Conservation (phyloP, 2,797 vertebrate species). For the Danio choprae region DNA sequence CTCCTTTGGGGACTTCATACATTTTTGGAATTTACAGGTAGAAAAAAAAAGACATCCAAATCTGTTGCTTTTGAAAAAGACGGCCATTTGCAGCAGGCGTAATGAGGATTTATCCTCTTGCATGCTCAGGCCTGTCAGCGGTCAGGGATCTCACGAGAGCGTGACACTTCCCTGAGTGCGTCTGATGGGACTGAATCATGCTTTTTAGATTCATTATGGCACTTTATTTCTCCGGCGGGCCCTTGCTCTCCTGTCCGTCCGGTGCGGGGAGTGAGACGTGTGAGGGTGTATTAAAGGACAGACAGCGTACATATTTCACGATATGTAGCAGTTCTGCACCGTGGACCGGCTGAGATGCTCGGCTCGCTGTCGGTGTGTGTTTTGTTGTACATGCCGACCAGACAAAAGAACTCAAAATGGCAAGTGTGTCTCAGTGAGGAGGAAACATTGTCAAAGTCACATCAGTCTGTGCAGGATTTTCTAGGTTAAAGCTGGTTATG, state of each 20-base stretch:
- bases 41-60: conserved; percentile 58
- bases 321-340: conserved; percentile 73
- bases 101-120: conserved; percentile 80
- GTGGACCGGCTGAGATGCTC: conserved; percentile 51
- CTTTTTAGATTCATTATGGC: conserved; percentile 83
- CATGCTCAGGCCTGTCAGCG: conserved; percentile 74
- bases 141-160: conserved; percentile 75
- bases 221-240: conserved; percentile 80
- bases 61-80: conserved; percentile 67
- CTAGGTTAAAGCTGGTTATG: conserved; percentile 11
- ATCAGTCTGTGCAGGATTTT: conserved; percentile 15
- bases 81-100: conserved; percentile 75
- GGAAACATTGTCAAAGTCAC: conserved; percentile 37
- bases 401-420: conserved; percentile 42
- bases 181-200: conserved; percentile 82
- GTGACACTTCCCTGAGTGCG: conserved; percentile 78
- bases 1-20: conserved; percentile 63
- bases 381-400: conserved; percentile 37
- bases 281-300: conserved; percentile 61
- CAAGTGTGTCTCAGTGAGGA: conserved; percentile 17
- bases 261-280: conserved; percentile 74
- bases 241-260: conserved; percentile 76
- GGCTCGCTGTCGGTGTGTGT: conserved; percentile 33
- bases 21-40: conserved; percentile 4
- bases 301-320: conserved; percentile 82